Evolutionary conservation across 2,888 invertebrate species (phyloP).

Genomic region (Agrenia bidenticulata): DNA sequence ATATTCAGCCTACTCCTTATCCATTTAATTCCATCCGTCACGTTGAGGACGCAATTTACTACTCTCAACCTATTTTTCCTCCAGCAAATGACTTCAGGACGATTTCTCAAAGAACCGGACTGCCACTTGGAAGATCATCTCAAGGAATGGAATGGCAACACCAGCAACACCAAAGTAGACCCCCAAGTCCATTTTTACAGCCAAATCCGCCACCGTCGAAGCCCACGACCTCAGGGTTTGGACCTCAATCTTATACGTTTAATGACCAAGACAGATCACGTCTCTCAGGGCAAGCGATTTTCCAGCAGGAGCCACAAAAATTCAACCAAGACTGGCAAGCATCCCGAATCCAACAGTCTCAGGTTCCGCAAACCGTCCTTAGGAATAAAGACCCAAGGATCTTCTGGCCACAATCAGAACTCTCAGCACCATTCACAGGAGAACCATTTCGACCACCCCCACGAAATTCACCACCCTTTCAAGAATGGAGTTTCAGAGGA

Average conservation of each 20-base stretch:
- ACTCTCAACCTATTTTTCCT: too few relatives aligned
- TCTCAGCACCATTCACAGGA: background rate
- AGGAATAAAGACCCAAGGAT: background rate
- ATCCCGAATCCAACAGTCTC: background rate
- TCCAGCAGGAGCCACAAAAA: background rate
- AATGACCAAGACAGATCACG: conserved; percentile 13
- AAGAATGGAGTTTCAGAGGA: background rate
- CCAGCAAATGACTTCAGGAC: too few relatives aligned
- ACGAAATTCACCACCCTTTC: conserved; percentile 4
- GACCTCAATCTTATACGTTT: conserved; percentile 18
- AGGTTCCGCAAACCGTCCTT: background rate
- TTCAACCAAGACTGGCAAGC: background rate
- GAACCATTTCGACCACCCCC: conserved; percentile 13
- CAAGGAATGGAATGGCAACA: too few relatives aligned
- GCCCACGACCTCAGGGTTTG: conserved; percentile 11
- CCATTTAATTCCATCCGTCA: too few relatives aligned
- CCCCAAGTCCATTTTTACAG: too few relatives aligned
- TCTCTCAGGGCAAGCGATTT: background rate
- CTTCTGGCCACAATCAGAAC: background rate
- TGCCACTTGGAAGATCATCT: too few relatives aligned
- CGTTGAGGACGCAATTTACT: too few relatives aligned
- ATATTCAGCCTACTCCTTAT: too few relatives aligned
- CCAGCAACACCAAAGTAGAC: background rate
- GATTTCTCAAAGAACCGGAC: too few relatives aligned
- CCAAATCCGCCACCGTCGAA: conserved; percentile 9